A percentile compares a stretch with the other conserved stretches of the same genome.
Conservation (phyloP, 2,113 vertebrate genomes). For the Miniopterus natalensis region DNA sequence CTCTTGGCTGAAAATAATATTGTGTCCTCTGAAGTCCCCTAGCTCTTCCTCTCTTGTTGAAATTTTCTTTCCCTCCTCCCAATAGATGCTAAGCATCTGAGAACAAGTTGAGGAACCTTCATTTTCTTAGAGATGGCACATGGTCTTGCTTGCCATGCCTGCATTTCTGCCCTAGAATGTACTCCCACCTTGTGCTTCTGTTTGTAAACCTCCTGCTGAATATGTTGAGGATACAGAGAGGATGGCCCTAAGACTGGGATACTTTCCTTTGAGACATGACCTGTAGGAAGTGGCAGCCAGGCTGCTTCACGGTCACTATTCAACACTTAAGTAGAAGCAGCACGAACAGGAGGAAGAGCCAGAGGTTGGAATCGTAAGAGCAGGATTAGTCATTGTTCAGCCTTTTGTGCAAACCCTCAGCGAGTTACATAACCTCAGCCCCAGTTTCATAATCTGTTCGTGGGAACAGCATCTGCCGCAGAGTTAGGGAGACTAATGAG, state of each 20-base stretch:
- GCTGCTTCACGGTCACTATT: neutral
- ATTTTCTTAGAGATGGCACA: neutral
- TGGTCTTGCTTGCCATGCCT: neutral
- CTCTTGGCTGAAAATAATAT: neutral
- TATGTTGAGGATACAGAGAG: neutral
- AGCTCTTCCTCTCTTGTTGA: neutral
- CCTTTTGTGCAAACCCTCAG: neutral
- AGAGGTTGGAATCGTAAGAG: neutral
- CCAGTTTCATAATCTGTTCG: neutral
- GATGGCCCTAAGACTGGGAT: neutral
- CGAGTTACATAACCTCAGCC: neutral
- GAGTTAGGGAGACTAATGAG: neutral
- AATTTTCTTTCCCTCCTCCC: neutral
- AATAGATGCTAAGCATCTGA: neutral
- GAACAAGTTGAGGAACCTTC: neutral
- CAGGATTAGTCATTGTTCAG: neutral
- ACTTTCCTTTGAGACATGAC: neutral
- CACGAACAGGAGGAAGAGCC: neutral
- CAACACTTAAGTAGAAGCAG: neutral
- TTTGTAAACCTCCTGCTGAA: neutral
- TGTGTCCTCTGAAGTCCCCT: neutral
- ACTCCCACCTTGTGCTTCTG: neutral
- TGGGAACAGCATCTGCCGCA: neutral
- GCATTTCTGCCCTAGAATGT: neutral
- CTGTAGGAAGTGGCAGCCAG: neutral